phyloP scores from a whole-genome alignment of 2,797 vertebrate genomes.

The Champsocephalus esox region DNA sequence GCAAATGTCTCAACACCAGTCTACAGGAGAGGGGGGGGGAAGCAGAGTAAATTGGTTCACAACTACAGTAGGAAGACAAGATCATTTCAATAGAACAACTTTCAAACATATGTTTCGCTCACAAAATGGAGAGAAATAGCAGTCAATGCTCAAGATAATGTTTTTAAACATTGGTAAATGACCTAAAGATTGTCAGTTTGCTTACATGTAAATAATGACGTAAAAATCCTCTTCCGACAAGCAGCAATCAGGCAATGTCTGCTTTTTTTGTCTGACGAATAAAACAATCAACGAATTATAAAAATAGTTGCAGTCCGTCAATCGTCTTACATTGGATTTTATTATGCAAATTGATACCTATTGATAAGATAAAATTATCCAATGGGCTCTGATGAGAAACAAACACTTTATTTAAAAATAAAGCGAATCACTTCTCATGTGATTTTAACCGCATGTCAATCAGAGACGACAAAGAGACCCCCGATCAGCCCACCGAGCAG shows the following conservation, averaged over 20 bases:
- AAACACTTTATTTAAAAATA: neutral
- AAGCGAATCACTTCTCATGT: constrained; percentile 9
- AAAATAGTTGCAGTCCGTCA: neutral
- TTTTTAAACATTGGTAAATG: neutral
- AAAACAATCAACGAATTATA: neutral
- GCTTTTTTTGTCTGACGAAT: neutral
- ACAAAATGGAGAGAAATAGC: neutral
- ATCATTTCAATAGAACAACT: neutral
- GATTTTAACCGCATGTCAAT: neutral
- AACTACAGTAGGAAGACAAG: neutral
- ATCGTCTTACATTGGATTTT: neutral
- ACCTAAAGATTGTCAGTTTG: neutral
- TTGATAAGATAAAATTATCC: neutral
- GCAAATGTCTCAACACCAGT: constrained; percentile 34
- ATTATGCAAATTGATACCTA: neutral
- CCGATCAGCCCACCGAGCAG: constrained; percentile 11
- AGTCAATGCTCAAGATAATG: neutral
- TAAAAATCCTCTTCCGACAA: too few relatives aligned
- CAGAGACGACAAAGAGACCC: constrained; percentile 5
- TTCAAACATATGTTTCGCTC: too few relatives aligned
- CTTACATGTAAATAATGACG: neutral
- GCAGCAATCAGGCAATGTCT: neutral
- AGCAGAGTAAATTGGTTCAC: neutral
- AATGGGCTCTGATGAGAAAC: constrained; percentile 1
- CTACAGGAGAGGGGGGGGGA: constrained; percentile 55